Evolutionary conservation across 2,797 vertebrate species (phyloP), one percentile per base, ranked within the genome.

Genomic region (Acrossocheilus fasciatus): DNA sequence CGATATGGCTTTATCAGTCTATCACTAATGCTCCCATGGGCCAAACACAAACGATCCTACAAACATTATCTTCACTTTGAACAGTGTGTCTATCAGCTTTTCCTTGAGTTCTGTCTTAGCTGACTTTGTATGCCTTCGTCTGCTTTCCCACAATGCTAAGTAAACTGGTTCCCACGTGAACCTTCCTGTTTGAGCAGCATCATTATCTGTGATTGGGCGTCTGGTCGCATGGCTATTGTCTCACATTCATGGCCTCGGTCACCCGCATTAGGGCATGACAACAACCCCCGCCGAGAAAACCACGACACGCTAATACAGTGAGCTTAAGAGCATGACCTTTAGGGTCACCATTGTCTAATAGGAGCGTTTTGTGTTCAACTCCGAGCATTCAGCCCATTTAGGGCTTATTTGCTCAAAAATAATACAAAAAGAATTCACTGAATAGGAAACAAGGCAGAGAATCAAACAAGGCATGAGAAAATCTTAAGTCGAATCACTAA

Each of bases 131-230:
- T 11, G 30, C 50, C 81, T 52, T 82, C 68, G 18, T 6, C 36
- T 47, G 39, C 50, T 87, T 91, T 91, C 83, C 86, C 69, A 54
- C 87, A 70, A 59, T 3, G 68, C 64, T 57, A 34, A 89, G 88
- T 91, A 83, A 89, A 14, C 45, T 45, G 39, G 91, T 95, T 95
- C 93, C 93, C 93, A 93, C 57, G 93, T 93, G 93, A 95, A 94
- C 92, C 79, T 87, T 64, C 73, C 83, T 80, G 85, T 70, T 64
- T 68, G 23, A 30, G 76, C 86, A 77, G 83, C 88, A 72, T 84
- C 50, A 89, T 94, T 94, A 94, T 95, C 93, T 93, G 88, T 78
- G 78, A 30, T 90, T 88, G 84, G 6, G 86, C 79, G 90, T 89
- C 83, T 64, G 91, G 87, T 87, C 89, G 87, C 87, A 70, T 91